A percentile compares a stretch with the other conserved stretches of the same genome.
Evolutionary conservation across 2,797 vertebrate genomes (phyloP).

Genomic region (Cebuella pygmaea): DNA sequence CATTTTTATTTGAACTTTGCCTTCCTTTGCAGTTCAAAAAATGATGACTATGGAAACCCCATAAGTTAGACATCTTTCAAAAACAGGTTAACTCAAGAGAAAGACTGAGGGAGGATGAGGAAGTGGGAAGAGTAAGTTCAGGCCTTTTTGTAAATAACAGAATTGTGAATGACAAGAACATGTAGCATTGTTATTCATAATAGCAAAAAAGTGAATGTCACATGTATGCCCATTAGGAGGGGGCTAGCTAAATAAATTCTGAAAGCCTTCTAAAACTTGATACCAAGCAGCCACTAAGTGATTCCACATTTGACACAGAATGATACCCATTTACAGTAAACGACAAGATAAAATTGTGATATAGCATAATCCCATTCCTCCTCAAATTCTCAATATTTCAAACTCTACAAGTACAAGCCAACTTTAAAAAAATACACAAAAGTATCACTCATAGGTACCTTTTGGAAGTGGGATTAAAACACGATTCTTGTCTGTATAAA

Average conservation of each 20-base stretch:
- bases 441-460: not conserved
- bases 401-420: not conserved
- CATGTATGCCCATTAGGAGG: rapidly evolving
- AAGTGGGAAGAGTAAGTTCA: not conserved
- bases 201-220: not conserved
- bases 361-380: not conserved
- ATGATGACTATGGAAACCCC: not conserved
- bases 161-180: not conserved
- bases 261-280: not conserved
- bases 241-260: not conserved
- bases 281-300: not conserved
- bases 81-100: not conserved
- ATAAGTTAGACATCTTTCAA: not conserved
- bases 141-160: not conserved
- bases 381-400: not conserved
- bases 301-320: not conserved
- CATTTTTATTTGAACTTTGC: not conserved
- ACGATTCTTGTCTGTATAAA: not conserved
- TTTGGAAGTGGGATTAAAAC: not conserved
- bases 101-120: not conserved
- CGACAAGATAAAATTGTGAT: not conserved
- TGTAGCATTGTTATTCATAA: not conserved
- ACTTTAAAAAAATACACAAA: not conserved
- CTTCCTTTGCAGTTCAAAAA: not conserved
- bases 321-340: not conserved